These are phyloP conservation scores for Hemithea aestivaria DNA, from an alignment of 2,888 invertebrate species.

Conservation along the genomic window DNA sequence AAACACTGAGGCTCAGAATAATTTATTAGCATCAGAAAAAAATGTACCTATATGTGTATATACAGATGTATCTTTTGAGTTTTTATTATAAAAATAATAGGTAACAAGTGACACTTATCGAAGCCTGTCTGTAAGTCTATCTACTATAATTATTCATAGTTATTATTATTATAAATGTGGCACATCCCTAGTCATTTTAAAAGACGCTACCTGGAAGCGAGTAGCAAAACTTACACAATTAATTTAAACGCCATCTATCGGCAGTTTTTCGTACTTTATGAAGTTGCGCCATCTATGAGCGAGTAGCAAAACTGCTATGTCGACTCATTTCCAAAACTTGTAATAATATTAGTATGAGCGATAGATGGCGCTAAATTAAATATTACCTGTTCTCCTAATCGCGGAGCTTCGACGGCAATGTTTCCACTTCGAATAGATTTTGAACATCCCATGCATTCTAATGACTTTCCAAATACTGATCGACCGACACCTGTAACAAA, in stretches of 20 bases:
- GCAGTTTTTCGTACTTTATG: constrained; percentile 6
- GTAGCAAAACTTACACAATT: not conserved
- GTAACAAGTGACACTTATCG: no score
- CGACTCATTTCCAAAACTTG: no score
- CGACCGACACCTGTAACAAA: constrained; percentile 78
- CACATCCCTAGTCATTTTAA: no score
- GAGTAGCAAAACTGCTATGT: constrained; percentile 33
- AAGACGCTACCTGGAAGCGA: constrained; percentile 30
- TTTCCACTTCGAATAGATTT: constrained; percentile 88
- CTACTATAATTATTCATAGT: no score
- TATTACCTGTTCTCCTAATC: constrained; percentile 83
- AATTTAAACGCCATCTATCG: constrained; percentile 30
- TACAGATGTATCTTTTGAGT: no score
- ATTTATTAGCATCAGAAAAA: no score
- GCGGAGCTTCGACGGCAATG: constrained; percentile 90
- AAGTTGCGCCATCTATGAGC: constrained; percentile 34
- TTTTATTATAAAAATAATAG: no score
- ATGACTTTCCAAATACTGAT: constrained; percentile 75
- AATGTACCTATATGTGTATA: no score
- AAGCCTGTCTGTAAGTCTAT: no score
- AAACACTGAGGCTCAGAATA: no score
- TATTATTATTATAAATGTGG: no score
- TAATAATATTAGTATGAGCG: constrained; percentile 1
- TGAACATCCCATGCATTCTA: constrained; percentile 90
- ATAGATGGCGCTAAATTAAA: constrained; percentile 30